These are phyloP conservation scores for Leptogaster cylindrica DNA, from an alignment of 2,888 invertebrate genomes.

Conservation along the genomic window DNA sequence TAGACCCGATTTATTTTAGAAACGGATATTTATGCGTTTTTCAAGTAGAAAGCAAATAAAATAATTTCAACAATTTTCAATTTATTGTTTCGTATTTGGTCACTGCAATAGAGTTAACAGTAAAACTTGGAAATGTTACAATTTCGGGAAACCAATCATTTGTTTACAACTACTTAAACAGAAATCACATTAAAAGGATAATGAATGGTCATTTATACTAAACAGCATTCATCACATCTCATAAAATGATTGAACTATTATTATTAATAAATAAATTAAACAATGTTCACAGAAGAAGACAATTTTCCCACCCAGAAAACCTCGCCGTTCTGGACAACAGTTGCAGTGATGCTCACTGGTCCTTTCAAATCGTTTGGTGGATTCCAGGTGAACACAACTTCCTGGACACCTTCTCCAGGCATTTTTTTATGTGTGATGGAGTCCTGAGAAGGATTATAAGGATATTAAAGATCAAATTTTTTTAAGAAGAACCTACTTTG, in stretches of 20 bases:
- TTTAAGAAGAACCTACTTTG: constrained; percentile 52
- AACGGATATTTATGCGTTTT: constrained; percentile 56
- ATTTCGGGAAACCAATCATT: no score
- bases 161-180: no score
- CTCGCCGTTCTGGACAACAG: constrained; percentile 73
- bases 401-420: constrained; percentile 65
- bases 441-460: constrained; percentile 63
- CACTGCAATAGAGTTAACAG: no score
- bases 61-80: no score
- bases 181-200: no score
- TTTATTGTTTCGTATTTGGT: no score
- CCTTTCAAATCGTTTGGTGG: constrained; percentile 69
- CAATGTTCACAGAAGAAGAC: constrained; percentile 67
- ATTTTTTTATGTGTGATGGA: constrained; percentile 74
- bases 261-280: constrained; percentile 14
- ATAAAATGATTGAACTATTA: no score
- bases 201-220: no score
- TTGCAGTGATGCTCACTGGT: constrained; percentile 71
- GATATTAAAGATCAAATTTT: background rate
- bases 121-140: no score
- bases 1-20: constrained; percentile 53
- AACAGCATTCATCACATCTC: no score
- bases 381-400: constrained; percentile 69
- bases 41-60: no score
- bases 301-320: constrained; percentile 75